phyloP scores from a whole-genome alignment of 2,888 invertebrate genomes.

The Hyles lineata region DNA sequence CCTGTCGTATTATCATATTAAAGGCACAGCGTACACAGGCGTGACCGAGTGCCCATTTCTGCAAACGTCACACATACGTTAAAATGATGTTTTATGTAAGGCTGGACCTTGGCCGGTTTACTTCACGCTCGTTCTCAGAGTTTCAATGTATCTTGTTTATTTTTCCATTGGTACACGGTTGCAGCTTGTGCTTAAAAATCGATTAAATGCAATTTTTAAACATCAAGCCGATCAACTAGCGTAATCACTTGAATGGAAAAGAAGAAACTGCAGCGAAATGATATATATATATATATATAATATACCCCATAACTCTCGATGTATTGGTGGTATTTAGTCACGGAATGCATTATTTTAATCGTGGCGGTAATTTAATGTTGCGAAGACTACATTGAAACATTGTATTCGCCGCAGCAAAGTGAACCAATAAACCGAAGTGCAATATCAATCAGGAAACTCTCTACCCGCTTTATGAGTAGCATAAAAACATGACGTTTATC shows the following conservation, averaged over 20 bases:
- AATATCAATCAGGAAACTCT: constrained; percentile 67
- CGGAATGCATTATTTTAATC: not conserved
- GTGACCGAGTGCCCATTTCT: constrained; percentile 53
- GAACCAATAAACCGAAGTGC: constrained; percentile 60
- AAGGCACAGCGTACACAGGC: constrained; percentile 54
- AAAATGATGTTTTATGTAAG: constrained; percentile 44
- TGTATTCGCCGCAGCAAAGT: constrained; percentile 50
- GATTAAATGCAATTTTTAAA: constrained; percentile 23
- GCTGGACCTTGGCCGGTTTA: constrained; percentile 56
- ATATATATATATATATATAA: no score
- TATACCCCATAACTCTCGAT: no score
- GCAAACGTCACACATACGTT: constrained; percentile 42
- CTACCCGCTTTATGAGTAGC: constrained; percentile 61
- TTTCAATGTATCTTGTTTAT: constrained; percentile 48
- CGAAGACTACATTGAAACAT: constrained; percentile 45
- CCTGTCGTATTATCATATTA: constrained; percentile 66
- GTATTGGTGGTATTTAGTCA: not conserved
- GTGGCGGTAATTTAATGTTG: not conserved
- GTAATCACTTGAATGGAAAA: not conserved
- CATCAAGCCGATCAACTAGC: not conserved
- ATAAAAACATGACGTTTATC: constrained; percentile 60
- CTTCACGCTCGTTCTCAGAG: constrained; percentile 44
- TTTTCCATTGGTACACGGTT: constrained; percentile 42
- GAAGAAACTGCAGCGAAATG: no score
- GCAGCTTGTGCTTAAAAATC: constrained; percentile 16